phyloP scores from a whole-genome alignment of 2,113 vertebrate species.

The Marcusenius ussheri region DNA sequence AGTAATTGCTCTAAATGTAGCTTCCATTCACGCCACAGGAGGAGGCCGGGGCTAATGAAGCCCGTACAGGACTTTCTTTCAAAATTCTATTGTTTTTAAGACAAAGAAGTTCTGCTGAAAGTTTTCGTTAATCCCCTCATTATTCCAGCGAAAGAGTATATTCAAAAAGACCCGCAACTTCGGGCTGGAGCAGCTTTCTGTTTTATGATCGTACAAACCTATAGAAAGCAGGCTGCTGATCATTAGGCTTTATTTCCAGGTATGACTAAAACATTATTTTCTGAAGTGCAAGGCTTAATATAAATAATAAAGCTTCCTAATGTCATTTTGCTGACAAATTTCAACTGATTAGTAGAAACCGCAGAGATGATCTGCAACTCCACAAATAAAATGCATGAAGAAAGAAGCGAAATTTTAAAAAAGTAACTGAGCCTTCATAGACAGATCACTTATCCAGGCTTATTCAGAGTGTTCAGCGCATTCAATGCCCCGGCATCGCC shows the following conservation, averaged over 20 bases:
- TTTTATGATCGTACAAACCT: neutral
- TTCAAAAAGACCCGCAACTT: constrained; percentile 19
- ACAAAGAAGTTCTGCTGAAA: constrained; percentile 66
- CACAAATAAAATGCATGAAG: neutral
- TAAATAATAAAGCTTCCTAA: neutral
- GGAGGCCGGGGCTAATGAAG: constrained; percentile 54
- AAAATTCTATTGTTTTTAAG: constrained; percentile 60
- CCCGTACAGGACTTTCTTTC: constrained; percentile 56
- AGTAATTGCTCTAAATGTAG: constrained; percentile 75
- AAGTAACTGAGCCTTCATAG: neutral
- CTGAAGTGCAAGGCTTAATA: neutral
- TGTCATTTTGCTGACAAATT: neutral
- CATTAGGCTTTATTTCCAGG: neutral
- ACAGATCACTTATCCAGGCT: neutral
- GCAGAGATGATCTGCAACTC: neutral
- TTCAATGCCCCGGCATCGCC: neutral
- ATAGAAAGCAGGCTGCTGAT: neutral
- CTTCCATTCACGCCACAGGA: constrained; percentile 52
- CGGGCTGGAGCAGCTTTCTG: neutral
- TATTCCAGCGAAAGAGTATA: constrained; percentile 39
- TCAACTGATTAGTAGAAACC: neutral
- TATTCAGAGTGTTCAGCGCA: neutral
- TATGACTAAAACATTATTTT: neutral
- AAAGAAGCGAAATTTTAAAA: neutral
- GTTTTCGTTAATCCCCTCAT: constrained; percentile 68